These are phyloP conservation scores for Acronicta leporina DNA, from an alignment of 2,888 invertebrate genomes.

Conservation along the genomic window DNA sequence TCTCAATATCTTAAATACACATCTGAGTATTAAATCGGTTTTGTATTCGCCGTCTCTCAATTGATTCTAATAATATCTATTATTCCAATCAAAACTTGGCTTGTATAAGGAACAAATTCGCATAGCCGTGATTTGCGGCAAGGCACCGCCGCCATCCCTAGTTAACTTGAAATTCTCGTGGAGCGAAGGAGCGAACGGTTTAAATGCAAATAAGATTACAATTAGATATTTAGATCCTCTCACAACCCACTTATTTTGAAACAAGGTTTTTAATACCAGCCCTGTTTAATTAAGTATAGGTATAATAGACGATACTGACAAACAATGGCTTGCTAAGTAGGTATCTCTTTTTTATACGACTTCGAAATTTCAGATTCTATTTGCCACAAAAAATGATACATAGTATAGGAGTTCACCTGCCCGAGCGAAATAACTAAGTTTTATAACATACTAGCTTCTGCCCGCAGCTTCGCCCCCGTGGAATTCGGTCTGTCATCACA, in stretches of 20 bases:
- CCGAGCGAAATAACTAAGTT: too few relatives aligned
- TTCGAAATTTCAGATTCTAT: too few relatives aligned
- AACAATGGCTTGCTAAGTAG: conserved; percentile 41
- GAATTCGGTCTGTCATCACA: too few relatives aligned
- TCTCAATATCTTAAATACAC: conserved; percentile 12
- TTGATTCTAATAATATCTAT: conserved; percentile 54
- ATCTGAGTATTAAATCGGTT: conserved; percentile 24
- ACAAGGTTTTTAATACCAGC: conserved; percentile 68
- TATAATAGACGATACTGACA: conserved; percentile 54
- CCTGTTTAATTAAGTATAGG: conserved; percentile 67
- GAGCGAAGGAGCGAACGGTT: conserved; percentile 66
- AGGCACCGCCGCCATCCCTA: conserved; percentile 50
- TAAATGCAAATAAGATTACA: conserved; percentile 78
- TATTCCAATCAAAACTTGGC: conserved; percentile 56
- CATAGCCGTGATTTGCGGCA: conserved; percentile 57
- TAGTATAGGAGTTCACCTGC: too few relatives aligned
- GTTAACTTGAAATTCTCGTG: conserved; percentile 61
- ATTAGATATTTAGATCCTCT: conserved; percentile 75
- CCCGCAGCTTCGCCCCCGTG: too few relatives aligned
- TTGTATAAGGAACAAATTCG: conserved; percentile 59
- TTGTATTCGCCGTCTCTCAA: conserved; percentile 32
- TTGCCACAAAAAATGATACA: too few relatives aligned
- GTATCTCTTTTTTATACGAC: conserved; percentile 18
- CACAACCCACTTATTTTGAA: conserved; percentile 68
- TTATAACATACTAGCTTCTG: too few relatives aligned